Conservation (phyloP, 2,888 invertebrate species). For the Clunio marinus region DNA sequence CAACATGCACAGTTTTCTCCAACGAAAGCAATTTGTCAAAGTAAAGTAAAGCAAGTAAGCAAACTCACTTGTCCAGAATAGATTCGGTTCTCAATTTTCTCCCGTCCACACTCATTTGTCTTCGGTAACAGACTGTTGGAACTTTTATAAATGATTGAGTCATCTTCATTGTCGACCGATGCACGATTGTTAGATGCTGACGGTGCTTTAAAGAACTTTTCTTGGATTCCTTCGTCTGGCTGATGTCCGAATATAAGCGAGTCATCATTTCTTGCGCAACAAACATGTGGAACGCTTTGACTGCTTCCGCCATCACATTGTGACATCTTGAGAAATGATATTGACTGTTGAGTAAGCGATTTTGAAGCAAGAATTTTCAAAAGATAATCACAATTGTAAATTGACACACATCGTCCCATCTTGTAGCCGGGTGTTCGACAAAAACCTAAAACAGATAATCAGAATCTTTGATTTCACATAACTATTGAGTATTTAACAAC, state of each 20-base stretch:
- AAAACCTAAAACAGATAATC: not conserved
- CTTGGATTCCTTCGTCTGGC: not conserved
- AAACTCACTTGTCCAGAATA: constrained; percentile 33
- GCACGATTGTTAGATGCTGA: not conserved
- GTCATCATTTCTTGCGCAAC: constrained; percentile 37
- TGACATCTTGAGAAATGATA: constrained; percentile 29
- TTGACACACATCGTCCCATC: constrained; percentile 30
- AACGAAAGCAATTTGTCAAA: not conserved
- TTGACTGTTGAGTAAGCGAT: constrained; percentile 20
- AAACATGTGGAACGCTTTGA: constrained; percentile 13
- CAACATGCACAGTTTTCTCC: too few species aligned
- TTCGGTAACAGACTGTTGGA: constrained; percentile 27
- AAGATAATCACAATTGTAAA: constrained; percentile 34
- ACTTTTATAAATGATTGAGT: constrained; percentile 27
- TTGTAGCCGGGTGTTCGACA: constrained; percentile 36
- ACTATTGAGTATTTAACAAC: not conserved
- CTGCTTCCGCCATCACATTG: constrained; percentile 22
- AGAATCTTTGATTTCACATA: too few species aligned
- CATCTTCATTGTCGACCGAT: not conserved
- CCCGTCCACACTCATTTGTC: constrained; percentile 22
- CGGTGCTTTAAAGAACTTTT: not conserved
- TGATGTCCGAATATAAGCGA: not conserved
- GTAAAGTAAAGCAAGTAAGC: not conserved
- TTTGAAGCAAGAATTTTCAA: constrained; percentile 20
- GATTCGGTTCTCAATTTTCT: constrained; percentile 35